phyloP scores from a whole-genome alignment of 2,797 vertebrate species.

The Sphenopsis melanotis region DNA sequence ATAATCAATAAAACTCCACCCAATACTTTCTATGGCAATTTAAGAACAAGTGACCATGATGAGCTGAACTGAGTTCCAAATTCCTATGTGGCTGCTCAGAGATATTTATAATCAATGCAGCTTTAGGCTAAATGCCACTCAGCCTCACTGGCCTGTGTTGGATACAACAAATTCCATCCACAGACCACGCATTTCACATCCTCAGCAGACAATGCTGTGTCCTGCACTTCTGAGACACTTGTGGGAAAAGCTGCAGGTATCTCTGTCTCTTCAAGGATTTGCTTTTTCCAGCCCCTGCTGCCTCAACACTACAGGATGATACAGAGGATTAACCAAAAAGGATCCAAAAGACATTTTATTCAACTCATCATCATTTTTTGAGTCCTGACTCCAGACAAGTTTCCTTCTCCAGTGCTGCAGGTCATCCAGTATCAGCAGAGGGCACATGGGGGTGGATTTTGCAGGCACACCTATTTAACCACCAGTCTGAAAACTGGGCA shows the following conservation, averaged over 20 bases:
- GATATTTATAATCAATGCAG: neutral
- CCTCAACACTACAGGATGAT: neutral
- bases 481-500: neutral
- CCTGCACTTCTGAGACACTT: neutral
- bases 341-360: constrained; percentile 44
- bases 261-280: neutral
- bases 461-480: neutral
- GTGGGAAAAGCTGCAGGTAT: neutral
- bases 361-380: neutral
- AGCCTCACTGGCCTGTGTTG: neutral
- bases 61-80: neutral
- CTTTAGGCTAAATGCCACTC: neutral
- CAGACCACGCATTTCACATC: fast-evolving
- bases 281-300: neutral
- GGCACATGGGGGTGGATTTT: neutral
- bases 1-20: neutral
- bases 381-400: neutral
- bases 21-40: neutral
- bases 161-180: neutral
- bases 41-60: fast-evolving
- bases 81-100: fast-evolving
- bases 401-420: neutral
- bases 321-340: neutral
- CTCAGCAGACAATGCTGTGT: neutral
- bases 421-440: neutral